Base-by-base conservation (phyloP, 2,797 vertebrate genomes). In the Acipenser transmontanus region DNA sequence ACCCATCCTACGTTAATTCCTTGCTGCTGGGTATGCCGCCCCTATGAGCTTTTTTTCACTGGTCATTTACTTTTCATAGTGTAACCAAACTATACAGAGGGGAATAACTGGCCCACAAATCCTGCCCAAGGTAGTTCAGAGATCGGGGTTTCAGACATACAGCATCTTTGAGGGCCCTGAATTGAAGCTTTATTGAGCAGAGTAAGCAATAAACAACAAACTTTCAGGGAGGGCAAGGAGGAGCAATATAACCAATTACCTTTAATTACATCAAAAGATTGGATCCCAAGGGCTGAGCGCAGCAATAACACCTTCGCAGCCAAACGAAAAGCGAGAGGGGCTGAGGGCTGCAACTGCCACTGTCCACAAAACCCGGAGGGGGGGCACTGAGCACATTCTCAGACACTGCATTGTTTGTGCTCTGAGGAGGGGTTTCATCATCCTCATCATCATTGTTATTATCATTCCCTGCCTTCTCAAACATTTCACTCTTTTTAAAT, bases 211-310 rank as follows among this genome's bases (percentile, higher is more conserved):
- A 91, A 91, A 92, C 89, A 91, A 88, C 86, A 88, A 87, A 89
- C 84, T 86, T 87, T 88, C 85, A 91, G 86, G 81, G 89, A 89
- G 84, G 85, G 83, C 82, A 81, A 85, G 88, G 87, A 89, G 88
- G 88, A 89, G 88, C 88, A 83, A 85, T 85, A 84, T 85, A 89
- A 87, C 87, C 88, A 90, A 91, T 91, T 90, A 89, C 88, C 81
- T 87, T 86, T 89, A 90, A 90, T 90, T 91, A 89, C 87, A 90
- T 91, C 87, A 90, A 89, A 88, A 87, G 88, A 88, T 82, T 80
- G 84, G 77, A 89, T 85, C 85, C 82, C 87, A 79, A 82, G 85
- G 85, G 85, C 80, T 82, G 84, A 89, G 81, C 84, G 82, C 84
- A 85, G 83, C 86, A 91, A 91, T 90, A 91, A 90, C 88, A 91